Evolutionary conservation across 2,113 vertebrate species (phyloP), one percentile per base, ranked within the genome.

Genomic region (Nothocercus julius): DNA sequence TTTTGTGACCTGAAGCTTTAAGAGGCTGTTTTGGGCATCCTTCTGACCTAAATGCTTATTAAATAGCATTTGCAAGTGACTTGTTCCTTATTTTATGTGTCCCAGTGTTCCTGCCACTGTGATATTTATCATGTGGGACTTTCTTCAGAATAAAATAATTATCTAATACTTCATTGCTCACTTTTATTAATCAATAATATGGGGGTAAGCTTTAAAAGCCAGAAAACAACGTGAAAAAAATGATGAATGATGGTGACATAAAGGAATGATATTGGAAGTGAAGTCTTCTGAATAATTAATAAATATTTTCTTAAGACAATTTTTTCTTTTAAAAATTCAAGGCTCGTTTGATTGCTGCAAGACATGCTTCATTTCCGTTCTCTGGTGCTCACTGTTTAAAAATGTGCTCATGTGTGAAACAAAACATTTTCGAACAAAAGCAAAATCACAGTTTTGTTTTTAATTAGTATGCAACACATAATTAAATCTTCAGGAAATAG

Each of bases 301-400:
- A 36, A n/a, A 86, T 78, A 1, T 83, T 78, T 78, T 88, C 82
- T 91, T 54, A 44, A 90, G 87, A 66, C 66, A 64, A 88, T 86
- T 47, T 87, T 73, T 75, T 74, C 44, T 34, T 36, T 34, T 40
- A 81, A 58, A 72, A 84, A 82, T 93, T 59, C 61, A 66, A 93
- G n/a, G 78, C 74, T 45, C 1, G 78, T 95, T 92, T 96, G 93
- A 79, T 74, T 95, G 82, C 68, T 93, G 93, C 94, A 97, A 96
- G 96, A 96, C 93, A 96, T 96, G 95, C 95, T 97, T 96, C 95
- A 96, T 96, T 96, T 94, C 73, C 84, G 44, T 88, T 92, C 66
- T 86, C n/a, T 93, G 77, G 34, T 94, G 83, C 81, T 95, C 69
- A 22, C 95, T 75, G 76, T 86, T 92, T 79, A 66, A 88, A 89